These are phyloP conservation scores for Siniperca obscura DNA, from an alignment of 2,797 vertebrate genomes.

Conservation along the genomic window DNA sequence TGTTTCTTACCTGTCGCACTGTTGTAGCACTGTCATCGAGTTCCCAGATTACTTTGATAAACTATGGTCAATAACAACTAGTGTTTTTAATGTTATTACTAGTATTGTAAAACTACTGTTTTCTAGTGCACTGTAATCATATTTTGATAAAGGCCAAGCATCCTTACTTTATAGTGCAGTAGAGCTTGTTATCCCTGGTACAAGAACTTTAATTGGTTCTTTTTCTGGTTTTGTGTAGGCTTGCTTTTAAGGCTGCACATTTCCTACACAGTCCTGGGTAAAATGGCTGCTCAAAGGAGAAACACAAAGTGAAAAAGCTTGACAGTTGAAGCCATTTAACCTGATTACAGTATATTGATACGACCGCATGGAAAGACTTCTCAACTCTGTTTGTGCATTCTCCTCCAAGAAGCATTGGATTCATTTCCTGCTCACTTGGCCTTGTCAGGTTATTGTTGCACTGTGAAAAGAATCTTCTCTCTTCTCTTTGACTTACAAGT, in stretches of 20 bases:
- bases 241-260: slow-evolving; percentile 8
- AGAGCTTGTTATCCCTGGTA: not conserved
- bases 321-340: slow-evolving; percentile 15
- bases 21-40: not conserved
- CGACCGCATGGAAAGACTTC: not conserved
- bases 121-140: not conserved
- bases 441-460: slow-evolving; percentile 44
- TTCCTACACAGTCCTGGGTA: not conserved
- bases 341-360: slow-evolving; percentile 3
- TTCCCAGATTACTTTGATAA: not conserved
- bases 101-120: not conserved
- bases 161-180: not conserved
- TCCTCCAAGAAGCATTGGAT: slow-evolving; percentile 23
- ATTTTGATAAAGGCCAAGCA: not conserved
- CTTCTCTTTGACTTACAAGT: slow-evolving; percentile 37
- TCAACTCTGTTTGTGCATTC: slow-evolving; percentile 10
- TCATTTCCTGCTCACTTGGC: slow-evolving; percentile 14
- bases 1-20: not conserved
- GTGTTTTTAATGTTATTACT: not conserved
- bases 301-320: slow-evolving; percentile 12
- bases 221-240: slow-evolving; percentile 11
- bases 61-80: no score
- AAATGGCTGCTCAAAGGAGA: slow-evolving; percentile 8
- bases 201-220: not conserved
- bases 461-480: slow-evolving; percentile 31